Evolutionary conservation across 2,888 invertebrate species (phyloP).

Genomic region (Electrophaes corylata): DNA sequence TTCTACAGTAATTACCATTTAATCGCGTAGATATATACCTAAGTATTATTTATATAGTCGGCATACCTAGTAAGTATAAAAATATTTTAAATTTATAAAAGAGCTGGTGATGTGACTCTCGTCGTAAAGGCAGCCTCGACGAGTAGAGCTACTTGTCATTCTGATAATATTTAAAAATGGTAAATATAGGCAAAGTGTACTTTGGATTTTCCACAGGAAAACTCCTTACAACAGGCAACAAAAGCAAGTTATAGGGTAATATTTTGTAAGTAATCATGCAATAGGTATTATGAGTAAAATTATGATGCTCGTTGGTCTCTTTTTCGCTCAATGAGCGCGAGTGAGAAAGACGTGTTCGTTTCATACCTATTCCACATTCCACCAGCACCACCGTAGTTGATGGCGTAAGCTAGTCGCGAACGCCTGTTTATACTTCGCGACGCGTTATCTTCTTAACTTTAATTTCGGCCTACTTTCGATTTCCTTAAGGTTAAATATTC

Average conservation of each 20-base stretch:
- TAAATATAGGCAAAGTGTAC: no score
- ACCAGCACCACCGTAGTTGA: conserved; percentile 56
- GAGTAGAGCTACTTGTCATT: no score
- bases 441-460: conserved; percentile 57
- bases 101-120: no score
- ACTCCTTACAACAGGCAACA: no score
- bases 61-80: no score
- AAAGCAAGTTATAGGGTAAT: conserved; percentile 14
- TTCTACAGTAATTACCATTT: no score
- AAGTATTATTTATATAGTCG: no score
- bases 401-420: conserved; percentile 63
- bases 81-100: no score
- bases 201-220: conserved; percentile 46
- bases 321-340: conserved; percentile 14
- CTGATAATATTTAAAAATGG: no score
- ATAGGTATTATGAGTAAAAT: neutral
- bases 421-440: conserved; percentile 39
- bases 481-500: conserved; percentile 21
- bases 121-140: no score
- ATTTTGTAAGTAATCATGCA: conserved; percentile 1
- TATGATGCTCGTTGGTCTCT: neutral
- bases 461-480: conserved; percentile 47
- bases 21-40: no score
- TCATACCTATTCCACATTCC: conserved; percentile 54
- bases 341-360: conserved; percentile 30